Conservation (phyloP, 2,888 invertebrate species). For the Cybosia mesomella region DNA sequence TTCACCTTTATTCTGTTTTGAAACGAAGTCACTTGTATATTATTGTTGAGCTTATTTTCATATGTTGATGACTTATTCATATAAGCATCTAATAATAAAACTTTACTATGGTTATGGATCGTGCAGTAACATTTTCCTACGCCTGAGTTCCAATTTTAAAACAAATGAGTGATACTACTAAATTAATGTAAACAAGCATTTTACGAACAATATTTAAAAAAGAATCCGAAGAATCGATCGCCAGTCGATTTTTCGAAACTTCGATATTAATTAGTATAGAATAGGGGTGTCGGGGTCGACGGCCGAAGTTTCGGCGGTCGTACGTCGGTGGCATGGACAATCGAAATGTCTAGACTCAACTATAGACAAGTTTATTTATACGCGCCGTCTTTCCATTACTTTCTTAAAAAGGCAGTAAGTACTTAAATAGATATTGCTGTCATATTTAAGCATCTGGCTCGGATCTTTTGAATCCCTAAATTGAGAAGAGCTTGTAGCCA, state of each 20-base stretch:
- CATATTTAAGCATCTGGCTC: too few species aligned
- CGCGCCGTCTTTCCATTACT: conserved; percentile 20
- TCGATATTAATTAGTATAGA: conserved; percentile 54
- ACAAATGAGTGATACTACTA: neutral
- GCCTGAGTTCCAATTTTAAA: neutral
- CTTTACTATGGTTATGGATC: too few species aligned
- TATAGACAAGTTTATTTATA: conserved; percentile 45
- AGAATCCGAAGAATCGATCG: conserved; percentile 9
- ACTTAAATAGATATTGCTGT: neutral
- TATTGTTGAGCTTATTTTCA: conserved; percentile 12
- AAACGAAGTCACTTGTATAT: conserved; percentile 21
- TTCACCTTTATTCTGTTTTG: conserved; percentile 46
- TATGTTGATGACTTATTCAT: conserved; percentile 5
- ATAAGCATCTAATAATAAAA: neutral
- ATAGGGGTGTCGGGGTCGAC: conserved; percentile 69
- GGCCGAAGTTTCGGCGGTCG: conserved; percentile 59
- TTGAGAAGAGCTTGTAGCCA: too few species aligned
- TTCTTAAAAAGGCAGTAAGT: conserved; percentile 12
- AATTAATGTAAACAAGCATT: neutral
- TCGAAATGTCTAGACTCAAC: conserved; percentile 52
- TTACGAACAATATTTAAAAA: neutral
- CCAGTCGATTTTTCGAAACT: conserved; percentile 20
- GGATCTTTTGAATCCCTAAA: too few species aligned
- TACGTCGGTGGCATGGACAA: conserved; percentile 54
- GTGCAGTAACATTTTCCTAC: neutral